Evolutionary conservation across 2,797 vertebrate genomes (phyloP).

Genomic region (Eulemur coronatus): DNA sequence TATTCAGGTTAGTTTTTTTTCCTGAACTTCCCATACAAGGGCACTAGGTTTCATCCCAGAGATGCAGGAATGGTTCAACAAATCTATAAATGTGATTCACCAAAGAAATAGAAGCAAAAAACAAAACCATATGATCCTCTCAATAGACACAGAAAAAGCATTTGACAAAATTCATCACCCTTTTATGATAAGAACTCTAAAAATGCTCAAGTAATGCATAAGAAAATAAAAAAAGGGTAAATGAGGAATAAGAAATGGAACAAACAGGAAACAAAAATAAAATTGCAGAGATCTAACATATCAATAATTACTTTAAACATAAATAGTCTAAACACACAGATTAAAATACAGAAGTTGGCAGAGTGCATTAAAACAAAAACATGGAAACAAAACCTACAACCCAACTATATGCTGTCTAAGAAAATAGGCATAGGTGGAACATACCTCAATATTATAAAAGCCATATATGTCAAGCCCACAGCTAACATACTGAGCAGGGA

Average conservation of each 20-base stretch:
- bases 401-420: not conserved
- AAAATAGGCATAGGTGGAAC: too few species aligned
- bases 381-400: not conserved
- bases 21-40: not conserved
- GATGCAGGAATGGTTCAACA: too few species aligned
- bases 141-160: too few species aligned
- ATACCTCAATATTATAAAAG: too few species aligned
- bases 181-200: not conserved
- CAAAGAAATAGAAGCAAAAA: too few species aligned
- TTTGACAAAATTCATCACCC: too few species aligned
- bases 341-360: not conserved
- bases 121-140: too few species aligned
- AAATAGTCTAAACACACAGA: not conserved
- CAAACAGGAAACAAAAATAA: not conserved
- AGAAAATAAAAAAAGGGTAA: not conserved
- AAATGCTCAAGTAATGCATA: not conserved
- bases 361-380: not conserved
- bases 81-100: too few species aligned
- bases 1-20: not conserved
- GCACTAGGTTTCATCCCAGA: too few species aligned
- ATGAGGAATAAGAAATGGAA: not conserved
- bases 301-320: not conserved
- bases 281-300: not conserved
- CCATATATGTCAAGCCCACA: too few species aligned
- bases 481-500: too few species aligned